phyloP scores from a whole-genome alignment of 1,140 invertebrate genomes.

The Zophobas morio region DNA sequence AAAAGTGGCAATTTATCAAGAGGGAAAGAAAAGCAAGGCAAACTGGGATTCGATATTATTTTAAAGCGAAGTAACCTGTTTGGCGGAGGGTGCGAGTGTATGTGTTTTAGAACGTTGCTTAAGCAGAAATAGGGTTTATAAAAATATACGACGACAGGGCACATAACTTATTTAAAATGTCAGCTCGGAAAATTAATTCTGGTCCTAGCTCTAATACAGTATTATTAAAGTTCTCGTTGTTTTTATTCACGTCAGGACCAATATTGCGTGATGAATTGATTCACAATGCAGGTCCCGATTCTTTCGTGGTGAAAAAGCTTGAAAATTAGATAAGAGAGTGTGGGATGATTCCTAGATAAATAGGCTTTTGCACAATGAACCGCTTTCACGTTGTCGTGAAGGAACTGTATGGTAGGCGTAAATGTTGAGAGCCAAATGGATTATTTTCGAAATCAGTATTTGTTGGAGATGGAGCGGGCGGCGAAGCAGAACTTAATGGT shows the following conservation, averaged over 20 bases:
- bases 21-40: conserved; percentile 46
- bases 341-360: background rate
- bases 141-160: conserved; percentile 65
- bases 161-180: conserved; percentile 67
- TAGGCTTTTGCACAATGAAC: conserved; percentile 33
- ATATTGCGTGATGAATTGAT: conserved; percentile 62
- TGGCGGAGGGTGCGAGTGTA: conserved; percentile 30
- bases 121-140: conserved; percentile 65
- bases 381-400: conserved; percentile 39
- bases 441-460: conserved; percentile 53
- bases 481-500: conserved; percentile 62
- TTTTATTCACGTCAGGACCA: conserved; percentile 63
- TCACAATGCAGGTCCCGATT: conserved; percentile 45
- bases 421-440: conserved; percentile 50
- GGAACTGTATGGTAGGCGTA: conserved; percentile 46
- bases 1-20: conserved; percentile 64
- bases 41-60: conserved; percentile 21
- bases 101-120: conserved; percentile 56
- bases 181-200: conserved; percentile 65
- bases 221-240: conserved; percentile 61
- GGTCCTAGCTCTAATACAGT: conserved; percentile 62
- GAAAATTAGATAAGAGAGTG: too few species aligned
- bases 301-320: background rate
- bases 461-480: conserved; percentile 49
- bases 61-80: conserved; percentile 26